Base-by-base conservation (phyloP, 2,888 invertebrate species). In the Agonopterix heracliana region DNA sequence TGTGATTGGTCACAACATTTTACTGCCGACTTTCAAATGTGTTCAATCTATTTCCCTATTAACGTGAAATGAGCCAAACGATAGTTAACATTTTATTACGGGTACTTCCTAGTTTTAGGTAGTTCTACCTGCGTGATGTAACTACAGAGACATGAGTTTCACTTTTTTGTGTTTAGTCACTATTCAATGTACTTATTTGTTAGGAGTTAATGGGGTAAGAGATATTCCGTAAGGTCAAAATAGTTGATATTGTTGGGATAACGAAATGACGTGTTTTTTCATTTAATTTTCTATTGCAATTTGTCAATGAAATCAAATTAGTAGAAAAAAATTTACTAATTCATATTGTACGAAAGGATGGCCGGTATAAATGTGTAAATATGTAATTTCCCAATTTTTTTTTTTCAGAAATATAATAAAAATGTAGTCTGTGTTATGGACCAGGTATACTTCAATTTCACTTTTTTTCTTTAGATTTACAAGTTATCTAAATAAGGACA, bases 121-220 rank as follows among this genome's bases (percentile, higher is more conserved):
- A 68, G 54, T 62, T 68, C 53, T 54, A 55, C 55, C 26, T 55
- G 54, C 49, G 67, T 72, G 63, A 77, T 72, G 74, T 66, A 74
- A 78, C 62, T 52, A 59, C 9, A 60, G 54, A 71, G 68, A 73
- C 66, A 84, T 84, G 83, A 68, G 68, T 74, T 71, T 77, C 58
- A 65, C 69, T 76, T 72, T 75, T 71, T 67, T 74, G 56, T 75
- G 64, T 74, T 62, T 77, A 63, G 60, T 78, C 61, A 68, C 74
- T 55, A 59, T 54, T 64, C 64, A 63, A 49, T 71, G 53, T 56
- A 46, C 64, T 57, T 60, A 66, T 61, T 60, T 69, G 49, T 61
- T 53, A 45, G 54, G 61, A 54, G 71, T 72, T 43, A 50, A 67
- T 57, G 77, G 80, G 74, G 85, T 86, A 76, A 79, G 74, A 54